Base-by-base conservation (phyloP, 2,113 vertebrate genomes). In the Rissa tridactyla region DNA sequence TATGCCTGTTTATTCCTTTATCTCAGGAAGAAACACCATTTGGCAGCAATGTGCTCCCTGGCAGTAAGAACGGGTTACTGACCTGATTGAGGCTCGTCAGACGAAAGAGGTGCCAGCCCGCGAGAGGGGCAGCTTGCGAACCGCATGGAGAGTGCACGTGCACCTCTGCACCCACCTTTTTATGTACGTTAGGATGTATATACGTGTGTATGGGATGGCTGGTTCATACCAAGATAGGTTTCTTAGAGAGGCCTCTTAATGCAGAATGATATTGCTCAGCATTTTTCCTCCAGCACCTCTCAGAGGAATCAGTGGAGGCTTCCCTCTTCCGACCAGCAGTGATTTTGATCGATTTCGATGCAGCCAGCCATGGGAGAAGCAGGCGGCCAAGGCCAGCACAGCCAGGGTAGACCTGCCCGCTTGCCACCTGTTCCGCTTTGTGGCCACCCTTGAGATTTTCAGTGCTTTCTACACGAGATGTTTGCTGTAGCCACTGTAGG, bases 1-100 rank as follows among this genome's bases (percentile, higher is more conserved):
- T 71, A 55, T 79, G 54, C 69, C 64, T 49, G 44, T 66, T 84
- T 86, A 38, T 82, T 55, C 69, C 68, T 93, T 86, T 94, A 61
- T 96, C 77, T 94, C 61, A 5, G 88, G 88, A 84, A 80, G 77
- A 88, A 96, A 77, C 17, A 6, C 27, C 57, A 73, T 87, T 97
- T 93, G 85, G 92, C 90, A 38, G 10, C 91, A 78, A 10, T 88
- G 92, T 94, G 13, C 55, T 94, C 51, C 46, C 86, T 94, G 91
- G 90, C 86, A 51, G 34, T 12, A 19, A 25, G 65, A 58, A 66
- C 12, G 61, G 52, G 11, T 76, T 64, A 13, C 42, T 71, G 86
- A 42, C 22, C 60, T 22, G 64, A 44, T 2, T 19, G 72, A 58
- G 69, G 34, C 0, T 19, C 47, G 42, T 27, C 47, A 32, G 76